These are phyloP conservation scores for Cantharis rustica DNA, from an alignment of 2,888 invertebrate species.

Conservation along the genomic window DNA sequence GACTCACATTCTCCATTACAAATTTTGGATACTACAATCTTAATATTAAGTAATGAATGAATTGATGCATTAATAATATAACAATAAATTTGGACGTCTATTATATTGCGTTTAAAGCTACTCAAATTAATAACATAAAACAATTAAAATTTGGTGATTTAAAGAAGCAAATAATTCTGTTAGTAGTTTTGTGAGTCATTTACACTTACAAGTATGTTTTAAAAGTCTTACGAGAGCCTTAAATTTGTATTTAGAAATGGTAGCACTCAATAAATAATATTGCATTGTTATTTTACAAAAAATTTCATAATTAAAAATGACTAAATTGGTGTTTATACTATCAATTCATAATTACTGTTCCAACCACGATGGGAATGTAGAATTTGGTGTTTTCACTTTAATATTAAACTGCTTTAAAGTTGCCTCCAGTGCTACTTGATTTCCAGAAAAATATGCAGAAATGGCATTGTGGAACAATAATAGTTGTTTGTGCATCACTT, in stretches of 20 bases:
- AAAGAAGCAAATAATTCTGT: not conserved
- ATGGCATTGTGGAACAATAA: conserved; percentile 95
- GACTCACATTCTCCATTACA: not conserved
- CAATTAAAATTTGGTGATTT: not conserved
- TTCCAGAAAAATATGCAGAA: conserved; percentile 96
- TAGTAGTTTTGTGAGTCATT: not conserved
- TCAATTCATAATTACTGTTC: conserved; percentile 64
- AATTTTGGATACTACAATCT: not conserved
- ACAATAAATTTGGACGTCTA: not conserved
- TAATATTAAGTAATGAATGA: not conserved
- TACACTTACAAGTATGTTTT: not conserved
- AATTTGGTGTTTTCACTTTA: conserved; percentile 81
- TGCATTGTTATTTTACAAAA: not conserved
- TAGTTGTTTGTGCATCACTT: conserved; percentile 98
- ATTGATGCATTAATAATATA: not conserved
- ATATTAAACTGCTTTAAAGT: conserved; percentile 95
- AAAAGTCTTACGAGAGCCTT: not conserved
- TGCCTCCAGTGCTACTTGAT: conserved; percentile 89
- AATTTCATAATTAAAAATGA: conserved; percentile 9
- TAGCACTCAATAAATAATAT: not conserved
- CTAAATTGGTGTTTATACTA: conserved; percentile 18
- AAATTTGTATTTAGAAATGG: not conserved
- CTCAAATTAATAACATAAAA: not conserved
- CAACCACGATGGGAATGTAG: conserved; percentile 79
- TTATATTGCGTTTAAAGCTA: not conserved